Evolutionary conservation across 2,888 invertebrate species (phyloP), one percentile per base, ranked within the genome.

Genomic region (Platypus cylindrus): DNA sequence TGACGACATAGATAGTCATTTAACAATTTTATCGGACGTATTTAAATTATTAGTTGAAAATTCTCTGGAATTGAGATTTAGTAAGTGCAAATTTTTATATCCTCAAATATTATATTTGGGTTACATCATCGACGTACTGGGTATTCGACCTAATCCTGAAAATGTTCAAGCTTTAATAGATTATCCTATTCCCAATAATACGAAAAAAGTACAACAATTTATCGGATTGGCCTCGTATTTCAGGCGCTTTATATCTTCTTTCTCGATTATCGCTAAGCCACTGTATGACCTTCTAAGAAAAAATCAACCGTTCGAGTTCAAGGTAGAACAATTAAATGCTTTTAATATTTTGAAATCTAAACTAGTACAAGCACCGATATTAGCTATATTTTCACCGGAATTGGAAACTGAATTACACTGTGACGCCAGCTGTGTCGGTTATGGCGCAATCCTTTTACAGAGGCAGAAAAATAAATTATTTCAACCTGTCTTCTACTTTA

Each of bases 361-460:
- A 12, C 36, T 54, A 14, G 25, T 34, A 8, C 17, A 27, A 4
- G 22, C 43, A 14, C 54, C 53, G 11, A 45, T 53, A 17, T 43
- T 58, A 23, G 33, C 44, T 4, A 42, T 57, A 8, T 61, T 52
- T 34, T 46, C 50, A 17, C 52, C 54, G 0, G 29, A 36, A 5
- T 35, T 44, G n/a, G 48, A 51, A 28, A 58, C 56, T 3, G 53
- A 59, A 36, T 34, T 57, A 23, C 56, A 59, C 30, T 54, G 51
- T 15, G 56, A 59, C 41, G 58, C 53, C 2, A 53, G 52, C 35
- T 31, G 46, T 1, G 9, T 43, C 2, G 56, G 56, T 2, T 55
- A 47, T 37, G 56, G 54, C 0, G 47, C 49, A 1, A 48, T 58
- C 4, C 37, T 57, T 13, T 11, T 58, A 26, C 59, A 58, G 37